phyloP scores from a whole-genome alignment of 2,113 vertebrate species.

The Nicator chloris region DNA sequence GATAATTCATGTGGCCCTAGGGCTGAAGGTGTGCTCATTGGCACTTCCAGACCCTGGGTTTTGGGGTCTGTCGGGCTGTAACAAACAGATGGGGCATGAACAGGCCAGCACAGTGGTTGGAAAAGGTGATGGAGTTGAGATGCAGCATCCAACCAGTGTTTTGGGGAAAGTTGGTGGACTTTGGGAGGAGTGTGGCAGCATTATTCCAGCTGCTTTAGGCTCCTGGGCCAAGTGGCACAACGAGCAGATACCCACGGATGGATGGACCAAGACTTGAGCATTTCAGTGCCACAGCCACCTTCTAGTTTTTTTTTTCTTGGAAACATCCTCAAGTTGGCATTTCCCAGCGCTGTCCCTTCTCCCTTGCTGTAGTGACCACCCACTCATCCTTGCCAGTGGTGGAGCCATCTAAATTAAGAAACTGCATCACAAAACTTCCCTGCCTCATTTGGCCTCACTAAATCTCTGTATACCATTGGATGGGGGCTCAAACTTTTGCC shows the following conservation, averaged over 20 bases:
- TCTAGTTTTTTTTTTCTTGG: background rate
- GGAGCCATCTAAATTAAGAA: background rate
- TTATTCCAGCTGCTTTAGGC: background rate
- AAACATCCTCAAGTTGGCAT: background rate
- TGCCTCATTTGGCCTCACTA: background rate
- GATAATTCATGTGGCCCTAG: fast-evolving
- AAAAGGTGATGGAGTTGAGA: background rate
- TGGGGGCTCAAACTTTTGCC: background rate
- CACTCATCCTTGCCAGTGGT: fast-evolving
- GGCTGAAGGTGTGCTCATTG: background rate
- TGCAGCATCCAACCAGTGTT: fast-evolving
- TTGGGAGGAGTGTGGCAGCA: fast-evolving
- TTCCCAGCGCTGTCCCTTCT: fast-evolving
- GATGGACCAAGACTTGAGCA: fast-evolving
- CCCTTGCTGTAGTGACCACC: background rate
- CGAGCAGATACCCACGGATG: fast-evolving
- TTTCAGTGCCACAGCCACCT: fast-evolving
- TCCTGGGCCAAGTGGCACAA: background rate
- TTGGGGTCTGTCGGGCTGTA: background rate
- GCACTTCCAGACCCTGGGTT: background rate
- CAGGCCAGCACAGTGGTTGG: background rate
- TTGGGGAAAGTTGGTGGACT: background rate
- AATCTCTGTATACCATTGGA: fast-evolving
- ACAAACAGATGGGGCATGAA: fast-evolving
- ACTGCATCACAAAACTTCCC: background rate